Evolutionary conservation across 2,888 invertebrate genomes (phyloP).

Genomic region (Oconnorella tubifera): DNA sequence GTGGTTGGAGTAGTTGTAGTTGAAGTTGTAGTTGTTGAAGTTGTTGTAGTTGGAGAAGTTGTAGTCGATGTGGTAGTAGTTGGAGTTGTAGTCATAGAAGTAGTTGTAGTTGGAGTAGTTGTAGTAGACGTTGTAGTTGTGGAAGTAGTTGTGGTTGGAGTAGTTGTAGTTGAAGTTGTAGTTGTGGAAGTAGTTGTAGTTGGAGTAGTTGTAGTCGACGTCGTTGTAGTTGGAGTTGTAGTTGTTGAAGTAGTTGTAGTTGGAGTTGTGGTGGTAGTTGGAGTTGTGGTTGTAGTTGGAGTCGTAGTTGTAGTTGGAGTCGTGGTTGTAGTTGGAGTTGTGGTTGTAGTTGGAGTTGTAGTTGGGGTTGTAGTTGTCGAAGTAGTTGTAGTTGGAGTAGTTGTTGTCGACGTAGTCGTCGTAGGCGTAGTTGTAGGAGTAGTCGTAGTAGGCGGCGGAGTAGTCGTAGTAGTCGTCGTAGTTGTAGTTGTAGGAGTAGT

Average conservation of each 20-base stretch:
- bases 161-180: constrained; percentile 13
- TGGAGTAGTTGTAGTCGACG: constrained; percentile 13
- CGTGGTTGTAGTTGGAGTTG: constrained; percentile 5
- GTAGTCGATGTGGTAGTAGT: constrained; percentile 6
- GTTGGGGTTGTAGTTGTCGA: no score
- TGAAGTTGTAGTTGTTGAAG: constrained; percentile 12
- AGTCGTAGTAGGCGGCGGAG: no score
- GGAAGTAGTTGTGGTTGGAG: constrained; percentile 13
- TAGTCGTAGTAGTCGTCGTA: no score
- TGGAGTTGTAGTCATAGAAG: constrained; percentile 5
- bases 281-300: neutral
- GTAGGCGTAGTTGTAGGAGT: no score
- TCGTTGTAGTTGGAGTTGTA: constrained; percentile 10
- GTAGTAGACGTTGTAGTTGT: constrained; percentile 16
- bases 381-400: no score
- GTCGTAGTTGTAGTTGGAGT: neutral
- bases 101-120: constrained; percentile 13
- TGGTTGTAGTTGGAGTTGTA: no score
- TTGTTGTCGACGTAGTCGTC: no score
- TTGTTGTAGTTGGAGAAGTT: constrained; percentile 5
- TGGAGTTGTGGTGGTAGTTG: neutral
- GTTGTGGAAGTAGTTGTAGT: neutral
- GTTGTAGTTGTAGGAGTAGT: constrained; percentile 14
- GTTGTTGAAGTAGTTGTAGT: constrained; percentile 12
- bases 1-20: constrained; percentile 6